Base-by-base conservation (phyloP, 2,888 invertebrate genomes). In the Nymphalis urticae region DNA sequence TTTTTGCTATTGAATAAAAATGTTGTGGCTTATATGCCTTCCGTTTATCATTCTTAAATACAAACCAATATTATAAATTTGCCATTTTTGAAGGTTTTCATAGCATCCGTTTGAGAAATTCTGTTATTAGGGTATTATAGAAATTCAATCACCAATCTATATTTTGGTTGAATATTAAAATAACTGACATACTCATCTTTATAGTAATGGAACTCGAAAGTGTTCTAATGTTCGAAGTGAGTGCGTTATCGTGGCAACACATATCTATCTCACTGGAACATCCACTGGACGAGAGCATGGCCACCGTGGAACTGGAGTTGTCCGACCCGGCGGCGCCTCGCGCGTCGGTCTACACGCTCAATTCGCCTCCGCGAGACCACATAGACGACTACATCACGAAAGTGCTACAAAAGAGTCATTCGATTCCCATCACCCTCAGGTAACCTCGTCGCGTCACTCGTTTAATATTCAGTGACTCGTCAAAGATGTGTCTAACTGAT, bases 231-330 rank as follows among this genome's bases (percentile, higher is more conserved):
- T 96, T 98, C 84, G 98, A 99, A 90, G 95, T 98, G 77, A 97
- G 96, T 78, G 97, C 98, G 3, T 91, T 98, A 48, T 97, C 98
- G 0, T 96, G 97, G 93, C 96, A 97, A 73, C 97, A 97, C 85
- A 95, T 99, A 73, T 96, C 97, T 13, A 95, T 99, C 24, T 96
- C 97, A 10, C 94, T 99, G 82, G 98, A 98, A 84, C 98, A 98
- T 90, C 98, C 98, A 0, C 92, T 96, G 24, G 97, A 98, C 82
- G 98, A 98, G 85, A 96, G 97, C 72, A 96, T 98, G 95, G 97
- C 98, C 0, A 98, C 98, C 0, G 96, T 97, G 17, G 98, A 98
- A 84, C 94, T 99, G 73, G 96, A 98, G 85, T 92, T 99, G 64
- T 93, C 94, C 8, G 97, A 98, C 79, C 95, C 97, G 21, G 95